Conservation (phyloP, 2,113 vertebrate genomes). For the Lagopus muta region DNA sequence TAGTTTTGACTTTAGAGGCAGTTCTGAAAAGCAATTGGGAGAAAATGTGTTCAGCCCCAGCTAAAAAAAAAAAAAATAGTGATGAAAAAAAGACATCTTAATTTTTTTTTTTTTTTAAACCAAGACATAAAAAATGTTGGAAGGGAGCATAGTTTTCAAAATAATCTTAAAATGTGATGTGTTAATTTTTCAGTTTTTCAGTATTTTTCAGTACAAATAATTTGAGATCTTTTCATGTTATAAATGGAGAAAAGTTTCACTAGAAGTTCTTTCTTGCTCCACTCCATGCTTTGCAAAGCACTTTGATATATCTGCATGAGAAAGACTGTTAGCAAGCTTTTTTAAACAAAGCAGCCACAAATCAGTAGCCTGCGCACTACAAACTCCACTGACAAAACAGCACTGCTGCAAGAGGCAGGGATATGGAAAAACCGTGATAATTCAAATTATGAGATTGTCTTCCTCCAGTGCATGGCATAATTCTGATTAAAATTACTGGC, state of each 20-base stretch:
- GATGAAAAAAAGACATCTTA: background rate
- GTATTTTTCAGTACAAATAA: conserved; percentile 17
- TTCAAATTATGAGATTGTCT: conserved; percentile 46
- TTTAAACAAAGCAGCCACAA: conserved; percentile 27
- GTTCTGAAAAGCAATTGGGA: background rate
- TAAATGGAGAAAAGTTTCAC: background rate
- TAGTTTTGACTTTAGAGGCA: background rate
- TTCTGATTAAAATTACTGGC: conserved; percentile 65
- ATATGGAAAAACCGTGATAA: background rate
- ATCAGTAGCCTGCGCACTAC: background rate
- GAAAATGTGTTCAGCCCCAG: background rate
- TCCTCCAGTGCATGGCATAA: conserved; percentile 7
- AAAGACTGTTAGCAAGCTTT: background rate
- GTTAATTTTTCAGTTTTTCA: background rate
- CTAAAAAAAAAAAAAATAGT: background rate
- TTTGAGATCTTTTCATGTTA: background rate
- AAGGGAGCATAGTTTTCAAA: background rate
- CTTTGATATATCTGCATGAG: conserved; percentile 12
- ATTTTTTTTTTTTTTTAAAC: background rate
- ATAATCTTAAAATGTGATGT: background rate
- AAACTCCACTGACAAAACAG: background rate
- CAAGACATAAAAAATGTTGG: background rate
- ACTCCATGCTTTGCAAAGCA: background rate
- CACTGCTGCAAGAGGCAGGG: background rate
- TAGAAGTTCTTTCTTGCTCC: background rate